Base-by-base conservation (phyloP, 2,113 vertebrate genomes). In the Bambusicola thoracicus region DNA sequence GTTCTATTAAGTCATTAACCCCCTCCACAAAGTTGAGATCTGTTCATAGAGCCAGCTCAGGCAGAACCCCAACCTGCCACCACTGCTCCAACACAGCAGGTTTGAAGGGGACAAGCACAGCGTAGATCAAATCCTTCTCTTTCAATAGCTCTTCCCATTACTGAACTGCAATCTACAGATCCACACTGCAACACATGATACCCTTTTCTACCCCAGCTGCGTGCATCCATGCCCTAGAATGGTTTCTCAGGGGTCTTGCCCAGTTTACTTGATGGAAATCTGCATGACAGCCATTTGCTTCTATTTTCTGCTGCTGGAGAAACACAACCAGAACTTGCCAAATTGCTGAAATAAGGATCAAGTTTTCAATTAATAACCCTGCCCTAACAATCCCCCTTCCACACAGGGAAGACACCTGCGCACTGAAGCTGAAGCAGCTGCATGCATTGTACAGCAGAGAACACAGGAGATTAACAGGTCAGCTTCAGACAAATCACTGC, bases 401-500 rank as follows among this genome's bases (percentile, higher is more conserved):
- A 59, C 79, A 91, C 69, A 66, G 86, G 62, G 73, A 58, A 10
- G 61, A 65, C 8, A 30, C 65, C 43, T 61, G 27, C 67, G 65
- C 73, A 72, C 49, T 9, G 10, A 78, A 84, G 41, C 70, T 86
- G 51, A 95, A 92, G 90, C 40, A 80, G 87, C 46, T 78, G 55
- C 75, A 66, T 16, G 25, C 65, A 85, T 29, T 46, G 25, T 13
- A 44, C 9, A 93, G 85, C 25, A 18, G 43, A 55, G 76, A 40
- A 58, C 85, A 73, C 43, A 58, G 48, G 22, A 91, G 51, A 94
- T 32, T 34, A 92, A 74, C 38, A 68, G 34, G 44, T 81, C 92
- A 85, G 86, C 89, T 63, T 66, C 93, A 91, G 80, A 93, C 27
- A 92, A 94, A 86, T 2, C 77, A n/a, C 61, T 10, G 13, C 8